Percentiles rank a stretch among this genome's conserved stretches.
phyloP scores from a whole-genome alignment of 2,113 vertebrate genomes.

The Tachuris rubrigastra region DNA sequence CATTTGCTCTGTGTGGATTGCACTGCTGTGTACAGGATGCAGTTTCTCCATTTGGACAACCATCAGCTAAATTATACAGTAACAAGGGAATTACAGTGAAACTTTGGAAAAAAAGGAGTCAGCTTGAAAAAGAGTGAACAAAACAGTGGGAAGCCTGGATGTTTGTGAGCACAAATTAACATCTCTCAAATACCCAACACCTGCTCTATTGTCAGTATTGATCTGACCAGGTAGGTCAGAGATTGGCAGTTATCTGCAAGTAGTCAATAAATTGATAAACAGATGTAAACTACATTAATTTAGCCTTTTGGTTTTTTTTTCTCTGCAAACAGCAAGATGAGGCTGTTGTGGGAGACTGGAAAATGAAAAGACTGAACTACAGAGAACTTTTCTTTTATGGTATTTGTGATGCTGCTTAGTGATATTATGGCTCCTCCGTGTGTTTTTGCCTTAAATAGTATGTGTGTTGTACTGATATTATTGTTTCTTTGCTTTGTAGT shows the following conservation, averaged over 20 bases:
- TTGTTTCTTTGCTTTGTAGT: not conserved
- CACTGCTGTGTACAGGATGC: not conserved
- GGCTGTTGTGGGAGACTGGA: not conserved
- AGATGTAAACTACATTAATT: not conserved
- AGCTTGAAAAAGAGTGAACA: not conserved
- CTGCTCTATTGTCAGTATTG: not conserved
- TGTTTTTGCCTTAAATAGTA: not conserved
- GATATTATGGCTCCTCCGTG: not conserved
- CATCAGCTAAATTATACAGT: not conserved
- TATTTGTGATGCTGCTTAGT: not conserved
- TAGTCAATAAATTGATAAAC: not conserved
- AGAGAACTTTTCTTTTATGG: not conserved
- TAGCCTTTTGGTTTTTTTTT: not conserved
- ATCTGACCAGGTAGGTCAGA: not conserved
- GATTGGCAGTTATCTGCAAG: not conserved
- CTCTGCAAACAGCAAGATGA: not conserved
- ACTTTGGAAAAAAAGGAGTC: not conserved
- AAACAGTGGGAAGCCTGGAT: fast-evolving
- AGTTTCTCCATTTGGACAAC: not conserved
- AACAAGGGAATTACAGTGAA: not conserved
- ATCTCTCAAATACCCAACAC: not conserved
- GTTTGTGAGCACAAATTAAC: fast-evolving
- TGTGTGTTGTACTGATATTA: not conserved
- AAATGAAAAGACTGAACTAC: not conserved
- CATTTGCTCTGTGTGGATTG: not conserved